Evolutionary conservation across 2,888 invertebrate species (phyloP), one percentile per base, ranked within the genome.

Genomic region (Thereva nobilitata): DNA sequence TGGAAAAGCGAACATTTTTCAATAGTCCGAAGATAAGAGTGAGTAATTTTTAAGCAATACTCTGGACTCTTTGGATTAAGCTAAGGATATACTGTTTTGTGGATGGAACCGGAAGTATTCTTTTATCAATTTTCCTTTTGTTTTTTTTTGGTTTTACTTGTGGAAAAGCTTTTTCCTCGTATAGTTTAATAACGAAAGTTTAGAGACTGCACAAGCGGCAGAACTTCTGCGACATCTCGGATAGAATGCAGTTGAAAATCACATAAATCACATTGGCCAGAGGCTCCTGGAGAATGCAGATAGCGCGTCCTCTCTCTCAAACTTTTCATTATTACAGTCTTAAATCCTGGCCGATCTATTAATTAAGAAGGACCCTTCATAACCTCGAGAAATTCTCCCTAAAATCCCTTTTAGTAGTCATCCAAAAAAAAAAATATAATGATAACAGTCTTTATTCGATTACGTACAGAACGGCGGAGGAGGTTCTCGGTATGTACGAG

Each of bases 201-300:
- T 23, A 1, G 23, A 23, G 23, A 23, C 23, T 23, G 23, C 23
- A 23, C 23, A 23, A 23, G 23, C 23, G 23, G 23, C 23, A 23
- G 35, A n/a, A 10, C 35, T 50, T 53, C 34, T 61, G 50, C 50
- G 40, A 50, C 61, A 50, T 34, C 41, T 50, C 50, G 9, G 40
- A 1, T 40, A 12, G 50, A 10, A 47, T 40, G 61, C 49, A 40
- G 49, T 10, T 34, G 10, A 34, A n/a, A 23, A 12, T 34, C 4
- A 50, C 50, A 61, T 34, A 9, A 61, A 61, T 61, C 35, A 40
- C 41, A 23, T 23, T 40, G 41, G 34, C 40, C 23, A 4, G 23
- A 23, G 23, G 23, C 7, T 23, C 37, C 50, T 23, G 47, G 50
- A 9, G 50, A 50, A 61, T 61, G 61, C 61, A 50, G 61, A 61